Evolutionary conservation across 2,113 vertebrate genomes (phyloP).

Genomic region (Xerus inauris): DNA sequence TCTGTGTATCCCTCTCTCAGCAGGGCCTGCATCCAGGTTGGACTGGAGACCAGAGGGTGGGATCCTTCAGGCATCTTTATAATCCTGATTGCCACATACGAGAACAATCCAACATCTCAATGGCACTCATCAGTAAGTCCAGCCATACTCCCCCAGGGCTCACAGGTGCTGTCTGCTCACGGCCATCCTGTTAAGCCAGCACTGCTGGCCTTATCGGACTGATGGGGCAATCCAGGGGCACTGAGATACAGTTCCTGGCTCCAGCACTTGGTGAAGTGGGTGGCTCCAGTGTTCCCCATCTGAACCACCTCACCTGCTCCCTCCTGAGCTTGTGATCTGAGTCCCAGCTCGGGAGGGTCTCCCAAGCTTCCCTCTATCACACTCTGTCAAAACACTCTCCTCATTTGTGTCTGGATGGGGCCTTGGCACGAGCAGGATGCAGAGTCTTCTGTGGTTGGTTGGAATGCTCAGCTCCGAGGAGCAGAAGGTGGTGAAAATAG

Average conservation of each 20-base stretch:
- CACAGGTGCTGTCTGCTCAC: background rate
- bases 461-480: background rate
- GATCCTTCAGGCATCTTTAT: background rate
- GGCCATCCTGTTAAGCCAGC: rapidly evolving
- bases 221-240: background rate
- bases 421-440: background rate
- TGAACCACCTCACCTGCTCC: rapidly evolving
- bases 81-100: background rate
- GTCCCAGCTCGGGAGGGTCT: too few species aligned
- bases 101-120: background rate
- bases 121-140: rapidly evolving
- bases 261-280: rapidly evolving
- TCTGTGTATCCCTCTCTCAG: too few species aligned
- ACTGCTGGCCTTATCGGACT: too few species aligned
- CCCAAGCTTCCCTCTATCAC: background rate
- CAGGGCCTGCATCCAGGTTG: rapidly evolving
- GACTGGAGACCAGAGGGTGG: background rate
- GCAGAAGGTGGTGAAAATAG: background rate
- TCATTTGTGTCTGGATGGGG: background rate
- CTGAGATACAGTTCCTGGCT: too few species aligned
- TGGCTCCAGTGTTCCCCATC: rapidly evolving
- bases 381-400: background rate
- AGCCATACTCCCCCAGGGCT: rapidly evolving
- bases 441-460: background rate
- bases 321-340: background rate